Evolutionary conservation across 2,113 vertebrate species (phyloP).

Genomic region (Hemibates koningsi): DNA sequence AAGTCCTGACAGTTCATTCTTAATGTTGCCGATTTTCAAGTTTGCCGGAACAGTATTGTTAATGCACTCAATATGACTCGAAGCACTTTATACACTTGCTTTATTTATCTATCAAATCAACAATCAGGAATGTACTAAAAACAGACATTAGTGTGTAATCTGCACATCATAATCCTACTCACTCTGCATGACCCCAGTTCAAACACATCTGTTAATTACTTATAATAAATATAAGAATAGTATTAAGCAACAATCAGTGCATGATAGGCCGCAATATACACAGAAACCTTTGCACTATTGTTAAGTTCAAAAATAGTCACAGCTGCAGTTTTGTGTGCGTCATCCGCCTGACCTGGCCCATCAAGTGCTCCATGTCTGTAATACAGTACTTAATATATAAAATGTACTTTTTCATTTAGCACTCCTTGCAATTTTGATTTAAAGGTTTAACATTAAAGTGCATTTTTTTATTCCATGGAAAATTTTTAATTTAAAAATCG

Average conservation of each 20-base stretch:
- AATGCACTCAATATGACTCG: neutral
- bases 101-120: neutral
- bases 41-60: neutral
- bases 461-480: neutral
- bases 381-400: neutral
- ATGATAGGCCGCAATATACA: neutral
- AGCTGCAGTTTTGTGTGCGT: neutral
- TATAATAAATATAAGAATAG: neutral
- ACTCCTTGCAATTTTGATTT: neutral
- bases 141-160: neutral
- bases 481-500: neutral
- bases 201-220: neutral
- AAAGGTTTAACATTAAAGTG: neutral
- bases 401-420: neutral
- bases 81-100: neutral
- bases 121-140: neutral
- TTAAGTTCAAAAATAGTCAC: neutral
- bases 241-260: neutral
- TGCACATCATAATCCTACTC: neutral
- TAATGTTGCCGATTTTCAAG: neutral
- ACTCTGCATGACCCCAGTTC: neutral
- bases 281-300: slow-evolving; percentile 24
- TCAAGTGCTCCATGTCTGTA: neutral
- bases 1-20: neutral
- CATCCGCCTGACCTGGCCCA: neutral